phyloP scores from a whole-genome alignment of 2,113 vertebrate species.

The Suricata suricatta region DNA sequence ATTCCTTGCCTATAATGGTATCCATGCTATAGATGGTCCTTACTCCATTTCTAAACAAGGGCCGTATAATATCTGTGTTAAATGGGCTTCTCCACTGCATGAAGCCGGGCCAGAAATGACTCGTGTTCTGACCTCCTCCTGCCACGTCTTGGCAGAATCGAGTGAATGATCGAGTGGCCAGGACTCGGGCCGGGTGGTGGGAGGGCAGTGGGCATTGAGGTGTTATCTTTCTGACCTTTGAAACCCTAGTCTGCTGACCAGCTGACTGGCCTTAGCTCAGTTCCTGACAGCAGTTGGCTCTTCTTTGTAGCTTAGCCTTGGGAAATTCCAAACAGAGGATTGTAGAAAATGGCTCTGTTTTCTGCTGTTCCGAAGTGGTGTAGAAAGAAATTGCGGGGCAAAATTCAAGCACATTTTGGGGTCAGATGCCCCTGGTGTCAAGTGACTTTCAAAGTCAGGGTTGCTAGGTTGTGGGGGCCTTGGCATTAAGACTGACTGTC shows the following conservation, averaged over 20 bases:
- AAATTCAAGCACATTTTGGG: slow-evolving; percentile 27
- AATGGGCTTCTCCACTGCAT: neutral
- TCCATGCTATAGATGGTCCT: too few species aligned
- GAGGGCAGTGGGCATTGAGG: slow-evolving; percentile 47
- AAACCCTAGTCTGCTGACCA: slow-evolving; percentile 71
- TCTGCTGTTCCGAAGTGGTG: neutral
- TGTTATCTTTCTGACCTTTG: slow-evolving; percentile 79
- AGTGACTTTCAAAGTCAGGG: slow-evolving; percentile 50
- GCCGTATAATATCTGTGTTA: neutral
- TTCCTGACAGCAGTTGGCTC: slow-evolving; percentile 77
- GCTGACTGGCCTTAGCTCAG: slow-evolving; percentile 68
- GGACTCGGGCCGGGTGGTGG: neutral
- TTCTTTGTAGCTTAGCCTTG: slow-evolving; percentile 65
- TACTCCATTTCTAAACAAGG: neutral
- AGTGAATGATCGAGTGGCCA: neutral
- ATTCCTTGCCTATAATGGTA: neutral
- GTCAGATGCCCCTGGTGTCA: slow-evolving; percentile 67
- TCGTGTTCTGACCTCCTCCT: neutral
- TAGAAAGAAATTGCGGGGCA: slow-evolving; percentile 51
- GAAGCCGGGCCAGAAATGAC: neutral
- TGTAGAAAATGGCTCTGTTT: slow-evolving; percentile 61
- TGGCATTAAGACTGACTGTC: slow-evolving; percentile 69
- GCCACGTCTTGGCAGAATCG: neutral
- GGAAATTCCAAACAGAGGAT: slow-evolving; percentile 63
- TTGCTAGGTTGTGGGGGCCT: neutral